These are phyloP conservation scores for Harmothoe impar DNA, from an alignment of 2,888 invertebrate species.

Conservation along the genomic window DNA sequence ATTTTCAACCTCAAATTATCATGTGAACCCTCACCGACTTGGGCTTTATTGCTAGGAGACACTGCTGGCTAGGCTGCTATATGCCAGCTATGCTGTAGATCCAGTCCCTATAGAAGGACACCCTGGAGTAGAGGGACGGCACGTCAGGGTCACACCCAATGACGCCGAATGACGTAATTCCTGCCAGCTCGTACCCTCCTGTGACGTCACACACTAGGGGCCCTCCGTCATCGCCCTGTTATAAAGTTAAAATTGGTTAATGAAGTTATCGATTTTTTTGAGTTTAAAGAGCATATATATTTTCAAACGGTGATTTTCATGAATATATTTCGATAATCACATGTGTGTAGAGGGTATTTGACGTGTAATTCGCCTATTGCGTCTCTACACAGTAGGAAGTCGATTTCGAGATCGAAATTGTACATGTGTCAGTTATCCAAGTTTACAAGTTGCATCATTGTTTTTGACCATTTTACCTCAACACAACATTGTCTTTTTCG, in stretches of 20 bases:
- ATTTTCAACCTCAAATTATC: too few relatives aligned
- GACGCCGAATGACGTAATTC: not conserved
- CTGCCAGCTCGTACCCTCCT: not conserved
- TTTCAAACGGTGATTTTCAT: not conserved
- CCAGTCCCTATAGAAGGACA: not conserved
- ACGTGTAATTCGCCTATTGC: too few relatives aligned
- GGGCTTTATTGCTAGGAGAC: not conserved
- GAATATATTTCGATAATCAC: not conserved
- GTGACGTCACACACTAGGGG: not conserved
- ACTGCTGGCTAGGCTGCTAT: not conserved
- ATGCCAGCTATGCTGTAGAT: not conserved
- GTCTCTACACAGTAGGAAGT: too few relatives aligned
- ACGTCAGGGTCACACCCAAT: not conserved
- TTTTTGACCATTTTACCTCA: too few relatives aligned
- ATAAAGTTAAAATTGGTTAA: not conserved
- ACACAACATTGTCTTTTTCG: too few relatives aligned
- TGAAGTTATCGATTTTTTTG: not conserved
- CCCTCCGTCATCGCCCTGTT: slow-evolving; percentile 19
- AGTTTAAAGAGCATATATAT: not conserved
- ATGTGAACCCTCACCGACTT: too few relatives aligned
- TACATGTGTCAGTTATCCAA: too few relatives aligned
- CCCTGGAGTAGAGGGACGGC: not conserved
- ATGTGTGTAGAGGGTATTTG: too few relatives aligned
- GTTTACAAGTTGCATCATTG: too few relatives aligned
- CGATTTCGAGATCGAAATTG: too few relatives aligned